Conservation (phyloP, 2,888 invertebrate genomes). For the Napeogenes inachia region DNA sequence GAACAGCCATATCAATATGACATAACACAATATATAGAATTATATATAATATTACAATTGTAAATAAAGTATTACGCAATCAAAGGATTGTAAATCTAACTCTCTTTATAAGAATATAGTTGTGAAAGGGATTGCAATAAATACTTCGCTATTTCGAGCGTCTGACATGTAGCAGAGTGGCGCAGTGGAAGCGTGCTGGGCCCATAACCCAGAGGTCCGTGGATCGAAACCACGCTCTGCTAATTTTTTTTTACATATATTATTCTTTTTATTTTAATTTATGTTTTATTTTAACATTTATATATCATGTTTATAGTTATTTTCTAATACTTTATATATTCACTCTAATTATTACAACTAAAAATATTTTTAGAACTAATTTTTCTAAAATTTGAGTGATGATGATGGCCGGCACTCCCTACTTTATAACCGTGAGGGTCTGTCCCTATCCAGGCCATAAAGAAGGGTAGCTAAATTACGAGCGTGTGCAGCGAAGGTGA, state of each 20-base stretch:
- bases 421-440: slow-evolving; percentile 53
- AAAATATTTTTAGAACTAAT: neutral
- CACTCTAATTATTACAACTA: neutral
- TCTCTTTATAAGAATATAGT: neutral
- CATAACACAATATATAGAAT: too few species aligned
- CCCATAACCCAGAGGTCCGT: slow-evolving; percentile 95
- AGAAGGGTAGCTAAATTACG: slow-evolving; percentile 47
- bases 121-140: neutral
- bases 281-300: neutral
- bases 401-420: slow-evolving; percentile 65
- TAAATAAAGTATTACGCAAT: neutral
- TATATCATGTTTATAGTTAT: too few species aligned
- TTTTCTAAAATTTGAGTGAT: slow-evolving; percentile 42
- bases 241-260: slow-evolving; percentile 53
- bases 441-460: slow-evolving; percentile 43
- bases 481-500: slow-evolving; percentile 44
- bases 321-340: too few species aligned
- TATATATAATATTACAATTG: neutral
- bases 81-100: neutral
- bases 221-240: slow-evolving; percentile 93
- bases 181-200: slow-evolving; percentile 91
- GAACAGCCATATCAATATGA: too few species aligned
- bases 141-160: neutral
- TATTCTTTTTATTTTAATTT: neutral
- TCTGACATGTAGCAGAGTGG: slow-evolving; percentile 80